Base-by-base conservation (phyloP, 2,888 invertebrate species). In the Cephus nigrinus region DNA sequence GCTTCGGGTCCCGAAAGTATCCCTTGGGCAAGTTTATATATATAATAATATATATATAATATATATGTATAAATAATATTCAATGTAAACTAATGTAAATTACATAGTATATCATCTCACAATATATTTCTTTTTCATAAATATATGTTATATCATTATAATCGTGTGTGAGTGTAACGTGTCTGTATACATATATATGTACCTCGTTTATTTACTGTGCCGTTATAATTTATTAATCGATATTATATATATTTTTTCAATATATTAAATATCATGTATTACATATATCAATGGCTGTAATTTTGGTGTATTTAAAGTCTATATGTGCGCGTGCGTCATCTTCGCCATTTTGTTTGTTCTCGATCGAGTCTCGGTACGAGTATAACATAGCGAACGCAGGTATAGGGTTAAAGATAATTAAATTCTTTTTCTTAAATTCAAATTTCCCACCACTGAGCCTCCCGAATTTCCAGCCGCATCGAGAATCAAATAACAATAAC, bases 121-220 rank as follows among this genome's bases (percentile, higher is more conserved):
- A 84, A 87, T 87, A 88, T 87, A 87, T 84, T 84, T 85, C 84
- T 85, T 87, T 82, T 87, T 84, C 86, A 86, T 87, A 85, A 86
- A 88, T 88, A 87, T 86, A 87, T 86, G 86, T 84, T 86, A 82
- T 86, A 85, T 87, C 85, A 86, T 86, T 82, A 83, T 86, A 86
- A 81, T 55, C 55, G 23, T 55, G 55, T 55, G 55, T 55, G 9
- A 23, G 83, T 71, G 31, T 71, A 30, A 11, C 32, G 31, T 33
- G 32, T 71, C 23, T 33, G 32, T 74, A 74, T 74, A 74, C 11
- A 11, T 34, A 74, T 74, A 74, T 74, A 73, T 73, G 15, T 85
- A 85, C 86, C 85, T 86, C 82, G 84, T 86, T 86, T 84, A 82
- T 82, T 85, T 87, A 84, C 83, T 82, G 82, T 35, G 84, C 87